Evolutionary conservation across 2,888 invertebrate genomes (phyloP), one percentile per base, ranked within the genome.

Genomic region (Hypercompe scribonia): DNA sequence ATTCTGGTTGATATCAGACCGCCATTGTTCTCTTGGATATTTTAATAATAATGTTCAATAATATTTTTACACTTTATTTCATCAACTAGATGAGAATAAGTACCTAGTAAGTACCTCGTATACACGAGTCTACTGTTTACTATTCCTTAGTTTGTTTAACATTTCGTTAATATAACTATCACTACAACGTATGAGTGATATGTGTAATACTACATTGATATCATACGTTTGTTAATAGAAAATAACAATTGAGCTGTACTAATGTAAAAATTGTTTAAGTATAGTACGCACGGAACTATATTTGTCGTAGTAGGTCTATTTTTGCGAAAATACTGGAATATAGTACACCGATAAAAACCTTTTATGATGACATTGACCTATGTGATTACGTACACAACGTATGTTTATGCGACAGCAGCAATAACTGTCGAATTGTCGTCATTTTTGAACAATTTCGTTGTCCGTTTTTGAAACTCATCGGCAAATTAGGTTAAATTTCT

Each of bases 21-120:
- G 63, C 15, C 63, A 70, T 70, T 70, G 63, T 70, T 70, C 63
- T 70, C 63, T 39, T 21, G 42, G 4, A n/a, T 70, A 63, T 70
- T 70, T 70, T 64, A 42, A 69, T 69, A 69, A 69, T 69, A 61
- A 46, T 63, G 31, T 63, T n/a, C 33, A 63, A 42, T 63, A 64
- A 33, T 63, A 63, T 63, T 70, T 70, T n/a, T 46, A 42, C 33
- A 31, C 3, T 24, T 24, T 46, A 46, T 13, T 42, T 46, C 42
- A 70, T 31, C 31, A 28, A 39, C 39, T 63, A 15, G 33, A 31
- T 70, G 33, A 33, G 63, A 70, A 24, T 34, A 46, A 7, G 0
- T 33, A n/a, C 50, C 15, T 31, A 61, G 61, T 31, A 61, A 7
- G 2, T n/a, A n/a, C n/a, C n/a, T n/a, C n/a, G n/a, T 5, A 18